Evolutionary conservation across 2,888 invertebrate species (phyloP).

Genomic region (Phrixothrix hirtus): DNA sequence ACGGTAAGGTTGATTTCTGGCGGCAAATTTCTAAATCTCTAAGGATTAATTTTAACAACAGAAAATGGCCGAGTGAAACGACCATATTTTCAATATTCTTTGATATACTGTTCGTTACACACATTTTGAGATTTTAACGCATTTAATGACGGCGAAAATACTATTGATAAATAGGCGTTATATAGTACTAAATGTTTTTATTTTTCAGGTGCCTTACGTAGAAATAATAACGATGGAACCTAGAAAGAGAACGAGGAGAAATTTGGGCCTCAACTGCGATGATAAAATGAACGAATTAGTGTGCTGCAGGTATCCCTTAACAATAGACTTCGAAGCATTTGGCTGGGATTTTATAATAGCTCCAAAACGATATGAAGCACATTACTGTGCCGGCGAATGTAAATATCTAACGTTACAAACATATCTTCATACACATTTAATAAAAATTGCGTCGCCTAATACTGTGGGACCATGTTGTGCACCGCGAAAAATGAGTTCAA

Average conservation of each 20-base stretch:
- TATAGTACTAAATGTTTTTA: slow-evolving; percentile 10
- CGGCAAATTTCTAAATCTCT: too few species aligned
- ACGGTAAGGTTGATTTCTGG: too few species aligned
- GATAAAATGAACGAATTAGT: slow-evolving; percentile 74
- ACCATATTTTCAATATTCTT: too few species aligned
- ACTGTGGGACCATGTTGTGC: slow-evolving; percentile 91
- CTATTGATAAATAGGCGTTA: neutral
- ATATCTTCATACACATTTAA: slow-evolving; percentile 86
- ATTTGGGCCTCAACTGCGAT: slow-evolving; percentile 81
- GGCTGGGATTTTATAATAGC: slow-evolving; percentile 99
- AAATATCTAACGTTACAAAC: slow-evolving; percentile 84
- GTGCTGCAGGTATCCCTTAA: slow-evolving; percentile 93
- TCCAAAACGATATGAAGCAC: slow-evolving; percentile 91
- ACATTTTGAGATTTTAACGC: too few species aligned
- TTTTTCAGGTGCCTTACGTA: slow-evolving; percentile 61
- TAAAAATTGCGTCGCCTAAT: slow-evolving; percentile 76
- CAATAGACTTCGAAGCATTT: slow-evolving; percentile 91
- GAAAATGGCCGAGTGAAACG: too few species aligned
- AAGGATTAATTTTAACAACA: too few species aligned
- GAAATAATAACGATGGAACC: slow-evolving; percentile 62
- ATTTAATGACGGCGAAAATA: too few species aligned
- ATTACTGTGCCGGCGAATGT: slow-evolving; percentile 96
- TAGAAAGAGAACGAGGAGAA: slow-evolving; percentile 74
- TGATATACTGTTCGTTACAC: too few species aligned
- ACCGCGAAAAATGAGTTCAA: slow-evolving; percentile 83